Evolutionary conservation across 1,140 invertebrate species (phyloP).

Genomic region (Brachionus rubens): DNA sequence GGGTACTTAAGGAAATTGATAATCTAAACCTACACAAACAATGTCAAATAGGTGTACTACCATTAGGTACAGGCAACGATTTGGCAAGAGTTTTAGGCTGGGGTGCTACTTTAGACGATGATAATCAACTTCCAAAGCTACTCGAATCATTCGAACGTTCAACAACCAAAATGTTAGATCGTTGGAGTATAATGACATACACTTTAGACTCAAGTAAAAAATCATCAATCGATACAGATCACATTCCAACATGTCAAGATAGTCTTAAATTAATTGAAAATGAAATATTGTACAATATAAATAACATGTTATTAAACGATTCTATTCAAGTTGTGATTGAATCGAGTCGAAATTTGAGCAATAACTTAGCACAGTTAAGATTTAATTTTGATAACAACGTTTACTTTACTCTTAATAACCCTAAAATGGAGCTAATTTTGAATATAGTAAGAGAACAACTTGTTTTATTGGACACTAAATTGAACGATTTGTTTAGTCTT

Average conservation of each 20-base stretch:
- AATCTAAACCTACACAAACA: slow-evolving; percentile 75
- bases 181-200: slow-evolving; percentile 71
- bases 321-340: background rate
- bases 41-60: slow-evolving; percentile 76
- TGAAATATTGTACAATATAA: background rate
- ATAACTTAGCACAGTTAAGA: background rate
- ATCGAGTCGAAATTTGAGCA: background rate
- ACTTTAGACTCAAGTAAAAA: background rate
- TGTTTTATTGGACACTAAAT: background rate
- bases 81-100: slow-evolving; percentile 87
- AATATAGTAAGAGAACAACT: background rate
- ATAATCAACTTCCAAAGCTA: slow-evolving; percentile 77
- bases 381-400: background rate
- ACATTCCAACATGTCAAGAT: background rate
- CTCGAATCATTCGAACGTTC: slow-evolving; percentile 65
- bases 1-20: slow-evolving; percentile 79
- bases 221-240: no score
- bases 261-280: background rate
- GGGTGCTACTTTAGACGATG: slow-evolving; percentile 88
- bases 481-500: background rate
- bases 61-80: slow-evolving; percentile 94
- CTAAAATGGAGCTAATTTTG: background rate
- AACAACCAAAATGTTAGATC: slow-evolving; percentile 73
- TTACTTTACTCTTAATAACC: background rate
- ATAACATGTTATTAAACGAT: background rate